These are phyloP conservation scores for Meriones unguiculatus DNA, from an alignment of 2,113 vertebrate genomes.

Conservation along the genomic window DNA sequence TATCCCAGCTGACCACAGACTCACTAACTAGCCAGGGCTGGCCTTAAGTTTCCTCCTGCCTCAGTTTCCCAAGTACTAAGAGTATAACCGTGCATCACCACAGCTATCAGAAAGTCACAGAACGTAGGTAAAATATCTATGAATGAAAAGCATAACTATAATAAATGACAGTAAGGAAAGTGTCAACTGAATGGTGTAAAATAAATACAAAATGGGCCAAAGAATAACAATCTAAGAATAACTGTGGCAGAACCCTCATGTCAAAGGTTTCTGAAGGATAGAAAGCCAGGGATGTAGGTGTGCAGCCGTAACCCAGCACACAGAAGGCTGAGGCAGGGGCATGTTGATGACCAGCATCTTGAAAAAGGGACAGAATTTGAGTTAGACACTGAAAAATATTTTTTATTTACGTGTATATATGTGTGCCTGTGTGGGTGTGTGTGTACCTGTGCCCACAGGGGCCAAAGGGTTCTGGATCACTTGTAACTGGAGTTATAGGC, in stretches of 20 bases:
- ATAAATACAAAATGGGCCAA: neutral
- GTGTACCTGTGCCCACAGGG: neutral
- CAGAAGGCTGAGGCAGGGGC: neutral
- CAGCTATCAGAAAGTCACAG: neutral
- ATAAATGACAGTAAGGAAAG: neutral
- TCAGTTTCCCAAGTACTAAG: neutral
- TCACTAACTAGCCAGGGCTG: neutral
- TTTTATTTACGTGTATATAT: neutral
- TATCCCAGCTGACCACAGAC: neutral
- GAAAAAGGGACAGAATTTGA: neutral
- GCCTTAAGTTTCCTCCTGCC: neutral
- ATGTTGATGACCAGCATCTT: too few relatives aligned
- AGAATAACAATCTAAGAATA: neutral
- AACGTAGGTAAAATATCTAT: neutral
- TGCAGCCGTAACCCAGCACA: neutral
- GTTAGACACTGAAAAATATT: neutral
- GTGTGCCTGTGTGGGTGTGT: neutral
- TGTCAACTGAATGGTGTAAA: neutral
- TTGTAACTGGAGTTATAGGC: neutral
- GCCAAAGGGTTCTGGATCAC: neutral
- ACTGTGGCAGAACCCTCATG: neutral
- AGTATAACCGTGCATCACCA: neutral
- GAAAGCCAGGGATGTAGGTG: neutral
- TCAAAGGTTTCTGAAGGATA: neutral
- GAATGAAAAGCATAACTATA: neutral